Evolutionary conservation across 2,888 invertebrate species (phyloP).

Genomic region (Lamellibrachia columna): DNA sequence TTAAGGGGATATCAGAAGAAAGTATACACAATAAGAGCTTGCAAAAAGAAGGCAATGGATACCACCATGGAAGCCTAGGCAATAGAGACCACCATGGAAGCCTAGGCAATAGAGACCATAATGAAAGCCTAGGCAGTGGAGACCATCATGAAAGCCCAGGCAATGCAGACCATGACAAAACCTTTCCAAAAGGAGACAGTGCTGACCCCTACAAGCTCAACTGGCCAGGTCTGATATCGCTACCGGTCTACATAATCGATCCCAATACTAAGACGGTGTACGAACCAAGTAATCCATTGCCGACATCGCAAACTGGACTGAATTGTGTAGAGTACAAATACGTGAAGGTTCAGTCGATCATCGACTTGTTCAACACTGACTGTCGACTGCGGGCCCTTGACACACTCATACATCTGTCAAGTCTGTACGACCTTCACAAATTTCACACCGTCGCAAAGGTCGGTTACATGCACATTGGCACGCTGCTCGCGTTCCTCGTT

Average conservation of each 20-base stretch:
- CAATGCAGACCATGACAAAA: neutral
- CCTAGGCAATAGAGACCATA: neutral
- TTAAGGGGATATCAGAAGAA: neutral
- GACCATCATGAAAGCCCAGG: neutral
- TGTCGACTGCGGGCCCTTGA: conserved; percentile 26
- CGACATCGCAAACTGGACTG: conserved; percentile 28
- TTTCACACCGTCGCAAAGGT: conserved; percentile 24
- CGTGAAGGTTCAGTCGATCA: conserved; percentile 31
- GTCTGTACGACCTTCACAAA: conserved; percentile 29
- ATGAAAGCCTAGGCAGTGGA: neutral
- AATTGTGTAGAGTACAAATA: conserved; percentile 35
- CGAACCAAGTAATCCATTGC: conserved; percentile 32
- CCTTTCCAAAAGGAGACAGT: neutral
- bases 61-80: too few relatives aligned
- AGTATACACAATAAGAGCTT: too few relatives aligned
- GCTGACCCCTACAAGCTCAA: conserved; percentile 33
- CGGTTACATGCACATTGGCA: conserved; percentile 33
- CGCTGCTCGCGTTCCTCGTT: conserved; percentile 36
- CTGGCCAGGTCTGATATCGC: conserved; percentile 38
- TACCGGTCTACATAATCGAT: conserved; percentile 37
- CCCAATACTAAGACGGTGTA: conserved; percentile 29
- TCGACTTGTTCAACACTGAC: conserved; percentile 31
- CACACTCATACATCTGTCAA: conserved; percentile 17
- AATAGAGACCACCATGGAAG: neutral
- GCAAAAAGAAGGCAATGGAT: too few relatives aligned